Base-by-base conservation (phyloP, 2,113 vertebrate species). In the Paralichthys olivaceus region DNA sequence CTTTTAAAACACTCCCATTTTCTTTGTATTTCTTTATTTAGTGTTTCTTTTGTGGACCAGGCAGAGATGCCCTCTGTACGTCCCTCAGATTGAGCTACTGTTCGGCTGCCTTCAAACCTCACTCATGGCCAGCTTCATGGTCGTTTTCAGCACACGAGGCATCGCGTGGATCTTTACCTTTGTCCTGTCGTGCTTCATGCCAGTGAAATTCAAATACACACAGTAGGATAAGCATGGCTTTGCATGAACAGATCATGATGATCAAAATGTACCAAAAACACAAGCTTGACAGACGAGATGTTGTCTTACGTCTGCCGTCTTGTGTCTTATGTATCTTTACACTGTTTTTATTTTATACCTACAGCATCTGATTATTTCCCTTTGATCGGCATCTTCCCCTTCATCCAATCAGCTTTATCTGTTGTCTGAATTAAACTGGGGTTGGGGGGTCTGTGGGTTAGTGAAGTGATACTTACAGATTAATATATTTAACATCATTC, bases 401-500 rank as follows among this genome's bases (percentile, higher is more conserved):
- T 71, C 37, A 49, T 76, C 64, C 65, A 68, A 56, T 62, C 20
- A 85, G 74, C 74, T 87, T 86, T 84, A 82, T 69, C 65, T 32
- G 17, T 58, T 12, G n/a, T 26, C 59, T 86, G 71, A 73, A 85
- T 84, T 82, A 2, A 72, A 47, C 43, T 4, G 45, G 79, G 67
- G 22, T 13, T 4, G 63, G 43, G 63, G 43, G 60, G 2, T 62
- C 13, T 76, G 62, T 64, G 53, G 62, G 29, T 62, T 75, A 57
- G 80, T 49, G 53, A 40, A 71, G 23, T 40, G 51, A 17, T 62
- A 54, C 55, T 69, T 66, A 68, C 58, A 81, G 56, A 84, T 88
- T 91, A 85, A 91, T 90, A 87, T 92, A 92, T 89, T 91, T 88
- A 84, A 91, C 84, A 84, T 81, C 60, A 81, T 80, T 80, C 20